These are phyloP conservation scores for Antidorcas marsupialis DNA, from an alignment of 2,113 vertebrate genomes.

Conservation along the genomic window DNA sequence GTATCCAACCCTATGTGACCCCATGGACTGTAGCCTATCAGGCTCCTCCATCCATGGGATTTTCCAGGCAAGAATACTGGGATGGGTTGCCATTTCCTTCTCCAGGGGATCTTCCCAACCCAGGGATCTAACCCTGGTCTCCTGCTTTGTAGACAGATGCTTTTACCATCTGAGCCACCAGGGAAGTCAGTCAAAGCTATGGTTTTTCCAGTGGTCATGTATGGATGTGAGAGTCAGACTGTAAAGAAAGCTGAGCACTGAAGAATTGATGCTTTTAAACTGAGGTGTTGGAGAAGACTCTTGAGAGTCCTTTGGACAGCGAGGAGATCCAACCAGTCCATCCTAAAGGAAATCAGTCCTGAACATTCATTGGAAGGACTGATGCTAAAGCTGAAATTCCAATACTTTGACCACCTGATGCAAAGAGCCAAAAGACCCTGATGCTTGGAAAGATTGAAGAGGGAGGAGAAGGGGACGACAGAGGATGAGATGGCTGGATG, in stretches of 20 bases:
- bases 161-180: too few relatives aligned
- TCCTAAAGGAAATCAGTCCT: neutral
- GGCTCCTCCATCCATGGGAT: too few relatives aligned
- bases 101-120: too few relatives aligned
- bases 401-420: neutral
- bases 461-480: accelerated
- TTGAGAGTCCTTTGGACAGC: neutral
- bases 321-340: neutral
- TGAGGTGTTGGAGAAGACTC: neutral
- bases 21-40: too few relatives aligned
- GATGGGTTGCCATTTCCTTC: too few relatives aligned
- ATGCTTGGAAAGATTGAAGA: neutral
- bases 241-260: neutral
- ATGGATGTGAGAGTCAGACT: neutral
- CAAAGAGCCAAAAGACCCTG: neutral
- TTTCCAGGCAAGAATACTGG: too few relatives aligned
- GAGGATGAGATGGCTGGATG: neutral
- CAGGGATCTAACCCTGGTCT: too few relatives aligned
- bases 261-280: neutral
- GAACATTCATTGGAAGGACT: neutral
- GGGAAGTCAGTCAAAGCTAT: neutral
- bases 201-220: neutral
- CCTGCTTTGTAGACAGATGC: too few relatives aligned
- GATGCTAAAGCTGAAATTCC: neutral
- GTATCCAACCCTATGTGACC: too few relatives aligned